Percentiles rank a stretch among this genome's conserved stretches.
Evolutionary conservation across 2,113 vertebrate genomes (phyloP).

Genomic region (Propithecus coquereli): DNA sequence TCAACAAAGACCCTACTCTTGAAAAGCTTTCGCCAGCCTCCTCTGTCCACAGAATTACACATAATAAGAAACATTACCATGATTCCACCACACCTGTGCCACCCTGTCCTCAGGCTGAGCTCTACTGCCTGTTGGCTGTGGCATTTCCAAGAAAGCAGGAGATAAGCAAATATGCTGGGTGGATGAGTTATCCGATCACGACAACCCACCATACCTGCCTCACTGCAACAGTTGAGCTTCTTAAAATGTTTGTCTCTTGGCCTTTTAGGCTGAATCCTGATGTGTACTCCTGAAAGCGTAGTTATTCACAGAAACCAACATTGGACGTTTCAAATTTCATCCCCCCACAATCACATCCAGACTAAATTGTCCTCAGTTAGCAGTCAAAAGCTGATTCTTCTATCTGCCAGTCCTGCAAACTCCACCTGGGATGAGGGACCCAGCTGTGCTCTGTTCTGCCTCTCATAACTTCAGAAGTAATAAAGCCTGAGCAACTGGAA

Average conservation of each 20-base stretch:
- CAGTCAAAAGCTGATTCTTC: conserved; percentile 5
- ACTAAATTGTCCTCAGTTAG: conserved; percentile 6
- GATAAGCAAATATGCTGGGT: background rate
- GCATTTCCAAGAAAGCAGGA: background rate
- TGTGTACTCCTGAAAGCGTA: background rate
- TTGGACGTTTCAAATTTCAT: background rate
- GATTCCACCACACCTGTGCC: background rate
- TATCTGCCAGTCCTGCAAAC: background rate
- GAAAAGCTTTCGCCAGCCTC: background rate
- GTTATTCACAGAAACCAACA: background rate
- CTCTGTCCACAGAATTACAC: background rate
- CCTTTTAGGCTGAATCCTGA: background rate
- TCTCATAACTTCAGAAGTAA: conserved; percentile 49
- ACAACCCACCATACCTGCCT: background rate
- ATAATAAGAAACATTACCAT: background rate
- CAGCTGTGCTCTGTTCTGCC: conserved; percentile 39
- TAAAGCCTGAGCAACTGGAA: conserved; percentile 45
- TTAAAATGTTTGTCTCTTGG: background rate
- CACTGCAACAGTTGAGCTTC: background rate
- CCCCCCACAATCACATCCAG: background rate
- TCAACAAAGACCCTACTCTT: background rate
- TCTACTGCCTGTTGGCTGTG: background rate
- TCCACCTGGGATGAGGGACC: conserved; percentile 7
- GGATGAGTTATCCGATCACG: background rate
- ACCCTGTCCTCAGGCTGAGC: background rate